phyloP scores from a whole-genome alignment of 2,888 invertebrate species.

The Heliconius cydno region DNA sequence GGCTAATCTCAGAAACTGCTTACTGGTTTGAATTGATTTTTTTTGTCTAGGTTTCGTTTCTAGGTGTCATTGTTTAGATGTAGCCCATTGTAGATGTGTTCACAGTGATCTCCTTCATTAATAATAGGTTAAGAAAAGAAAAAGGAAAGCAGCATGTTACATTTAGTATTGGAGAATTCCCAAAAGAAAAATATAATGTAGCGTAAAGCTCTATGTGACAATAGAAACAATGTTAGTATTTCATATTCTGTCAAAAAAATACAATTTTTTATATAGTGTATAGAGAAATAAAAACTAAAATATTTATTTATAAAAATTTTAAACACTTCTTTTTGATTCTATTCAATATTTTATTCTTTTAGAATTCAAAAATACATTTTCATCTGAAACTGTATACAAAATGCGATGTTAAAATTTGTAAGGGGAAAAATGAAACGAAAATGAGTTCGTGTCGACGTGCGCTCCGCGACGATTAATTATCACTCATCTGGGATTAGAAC shows the following conservation, averaged over 20 bases:
- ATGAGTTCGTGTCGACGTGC: slow-evolving; percentile 38
- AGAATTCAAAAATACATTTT: slow-evolving; percentile 22
- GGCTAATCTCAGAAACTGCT: too few species aligned
- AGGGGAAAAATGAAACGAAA: slow-evolving; percentile 36
- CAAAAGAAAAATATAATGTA: background rate
- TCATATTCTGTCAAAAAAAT: background rate
- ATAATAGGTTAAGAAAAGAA: background rate
- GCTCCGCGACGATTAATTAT: slow-evolving; percentile 47
- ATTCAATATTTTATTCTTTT: background rate
- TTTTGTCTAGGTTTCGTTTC: too few species aligned
- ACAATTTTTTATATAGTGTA: too few species aligned
- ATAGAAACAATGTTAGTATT: background rate
- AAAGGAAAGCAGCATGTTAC: background rate
- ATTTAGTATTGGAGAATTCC: background rate
- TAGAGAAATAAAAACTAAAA: background rate
- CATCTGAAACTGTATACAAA: slow-evolving; percentile 19
- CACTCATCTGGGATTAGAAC: slow-evolving; percentile 49
- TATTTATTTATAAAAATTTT: background rate
- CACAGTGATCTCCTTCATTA: too few species aligned
- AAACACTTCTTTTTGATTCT: too few species aligned
- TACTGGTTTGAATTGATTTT: too few species aligned
- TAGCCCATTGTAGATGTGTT: too few species aligned
- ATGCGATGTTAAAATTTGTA: slow-evolving; percentile 15
- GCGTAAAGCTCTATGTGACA: background rate
- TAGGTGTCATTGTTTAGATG: too few species aligned